phyloP scores from a whole-genome alignment of 2,113 vertebrate genomes.

The Myotis brandtii region DNA sequence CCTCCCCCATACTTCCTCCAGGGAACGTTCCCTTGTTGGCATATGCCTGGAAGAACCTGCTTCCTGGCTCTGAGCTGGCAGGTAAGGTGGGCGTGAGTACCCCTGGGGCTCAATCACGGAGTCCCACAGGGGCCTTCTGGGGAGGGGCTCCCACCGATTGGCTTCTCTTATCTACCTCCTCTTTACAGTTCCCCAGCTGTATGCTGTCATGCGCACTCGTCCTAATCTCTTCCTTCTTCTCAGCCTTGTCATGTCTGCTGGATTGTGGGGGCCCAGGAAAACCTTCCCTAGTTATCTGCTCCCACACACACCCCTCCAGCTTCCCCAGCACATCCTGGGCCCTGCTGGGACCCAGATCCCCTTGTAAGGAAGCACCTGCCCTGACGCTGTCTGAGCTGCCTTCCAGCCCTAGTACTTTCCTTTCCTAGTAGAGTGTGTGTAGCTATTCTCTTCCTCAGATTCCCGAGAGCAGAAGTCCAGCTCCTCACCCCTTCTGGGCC shows the following conservation, averaged over 20 bases:
- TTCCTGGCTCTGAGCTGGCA: slow-evolving; percentile 11
- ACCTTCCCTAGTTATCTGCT: not conserved
- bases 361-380: not conserved
- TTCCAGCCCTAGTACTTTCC: not conserved
- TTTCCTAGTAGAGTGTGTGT: not conserved
- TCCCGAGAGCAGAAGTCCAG: not conserved
- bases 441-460: not conserved
- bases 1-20: not conserved
- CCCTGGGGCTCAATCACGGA: not conserved
- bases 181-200: not conserved
- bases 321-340: not conserved
- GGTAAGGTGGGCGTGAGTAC: not conserved
- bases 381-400: not conserved
- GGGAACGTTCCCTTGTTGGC: not conserved
- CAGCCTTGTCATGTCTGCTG: not conserved
- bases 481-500: not conserved
- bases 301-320: not conserved
- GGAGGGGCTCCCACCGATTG: fast-evolving
- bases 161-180: not conserved
- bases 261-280: not conserved
- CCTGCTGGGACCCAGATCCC: not conserved
- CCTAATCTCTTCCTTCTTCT: not conserved
- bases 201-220: not conserved
- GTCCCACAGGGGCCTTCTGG: not conserved
- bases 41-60: fast-evolving